Base-by-base conservation (phyloP, 1,140 invertebrate genomes). In the Saccostrea cuccullata region DNA sequence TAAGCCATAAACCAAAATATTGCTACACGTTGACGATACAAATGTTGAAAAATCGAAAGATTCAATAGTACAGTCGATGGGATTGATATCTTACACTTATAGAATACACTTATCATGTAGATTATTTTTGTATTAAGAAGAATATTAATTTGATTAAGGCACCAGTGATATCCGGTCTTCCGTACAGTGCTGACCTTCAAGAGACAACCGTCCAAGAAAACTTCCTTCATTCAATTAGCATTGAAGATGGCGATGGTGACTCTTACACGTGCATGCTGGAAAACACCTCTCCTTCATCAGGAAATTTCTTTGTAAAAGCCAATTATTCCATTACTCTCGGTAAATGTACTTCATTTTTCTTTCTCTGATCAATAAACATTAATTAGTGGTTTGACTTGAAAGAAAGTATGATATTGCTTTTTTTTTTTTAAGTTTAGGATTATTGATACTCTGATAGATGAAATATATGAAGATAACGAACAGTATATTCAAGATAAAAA, bases 151-250 rank as follows among this genome's bases (percentile, higher is more conserved):
- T 47, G 13, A 64, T 20, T 26, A 3, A 84, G 82, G 82, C 82
- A 55, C 82, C 82, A 23, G 47, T 12, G 12, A 56, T 84, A 55
- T 17, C 17, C n/a, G 55, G 82, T 4, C 82, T 84, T 9, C 82
- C 82, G 3, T 55, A 26, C 82, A 84, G 20, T 47, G 47, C 36
- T 17, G 23, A 84, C 55, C 82, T 84, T 17, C 82, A 84, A 13
- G 82, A 84, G 47, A 84, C 47, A n/a, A 84, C 82, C 20, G 20
- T 84, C 40, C 17, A 11, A 17, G 82, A 84, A 36, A 84, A 17
- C 17, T 84, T 20, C 6, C 82, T 84, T n/a, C 40, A 84, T 56
- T n/a, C 55, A 13, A n/a, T 84, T 6, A 55, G 47, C 82, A 84
- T 55, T 17, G 47, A 12, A 11, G 82, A 84, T 84, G 47, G 20